Base-by-base conservation (phyloP, 1,140 invertebrate genomes). In the fruit fly (Drosophila melanogaster) region DNA sequence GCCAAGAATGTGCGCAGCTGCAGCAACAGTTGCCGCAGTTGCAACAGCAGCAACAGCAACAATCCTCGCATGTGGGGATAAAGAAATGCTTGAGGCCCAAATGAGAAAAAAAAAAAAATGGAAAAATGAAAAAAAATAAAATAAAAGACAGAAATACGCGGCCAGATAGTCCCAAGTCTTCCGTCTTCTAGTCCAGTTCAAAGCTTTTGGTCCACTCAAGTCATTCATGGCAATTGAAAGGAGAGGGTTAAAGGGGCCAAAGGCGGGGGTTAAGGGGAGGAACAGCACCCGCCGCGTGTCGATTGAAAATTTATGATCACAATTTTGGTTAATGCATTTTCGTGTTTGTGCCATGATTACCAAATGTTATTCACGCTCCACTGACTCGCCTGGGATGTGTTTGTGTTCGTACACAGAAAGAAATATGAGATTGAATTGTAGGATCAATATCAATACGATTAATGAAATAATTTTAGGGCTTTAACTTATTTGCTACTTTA, bases 271-370 rank as follows among this genome's bases (percentile, higher is more conserved):
- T 49, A 59, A 76, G 75, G 70, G 60, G 76, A 58, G 72, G 51
- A 65, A 83, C 79, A 83, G 83, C 83, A 87, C 83, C 84, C 84
- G 84, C 84, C 84, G 84, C 85, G 84, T 84, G 84, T 89, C 84
- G 84, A 89, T 89, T 89, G 79, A 89, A 89, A 89, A 89, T 89
- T 89, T 89, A 89, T 89, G 84, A 89, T 90, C 84, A 89, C 84
- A 89, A 89, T 89, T 89, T 89, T 89, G 85, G 84, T 89, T 89
- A 89, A 89, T 89, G 84, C 84, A 89, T 89, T 89, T 89, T 89
- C 84, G 84, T 89, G 84, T 89, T 89, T 89, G 84, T 89, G 84
- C 79, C 84, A 89, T 84, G 84, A 89, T 89, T 89, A 89, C 84
- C 84, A 89, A 89, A 89, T 89, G 85, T 89, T 89, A 89, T 89